Base-by-base conservation (phyloP, 2,113 vertebrate genomes). In the Erinaceus europaeus region DNA sequence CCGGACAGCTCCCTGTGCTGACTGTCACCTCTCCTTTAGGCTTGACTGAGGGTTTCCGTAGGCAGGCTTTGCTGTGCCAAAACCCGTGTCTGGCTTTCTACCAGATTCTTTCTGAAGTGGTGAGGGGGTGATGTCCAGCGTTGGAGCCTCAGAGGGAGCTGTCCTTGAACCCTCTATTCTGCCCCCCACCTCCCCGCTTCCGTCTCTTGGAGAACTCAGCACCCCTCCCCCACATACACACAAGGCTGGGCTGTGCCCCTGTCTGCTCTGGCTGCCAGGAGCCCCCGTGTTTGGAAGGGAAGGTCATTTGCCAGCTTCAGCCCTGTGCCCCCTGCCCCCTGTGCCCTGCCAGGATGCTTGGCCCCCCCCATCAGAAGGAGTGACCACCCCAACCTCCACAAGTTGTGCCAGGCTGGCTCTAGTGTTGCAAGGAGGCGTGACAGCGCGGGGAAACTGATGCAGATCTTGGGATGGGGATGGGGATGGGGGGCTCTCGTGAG, bases 401-500 rank as follows among this genome's bases (percentile, higher is more conserved):
- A 81, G 42, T 74, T 7, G 36, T 59, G 59, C 68, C 48, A 77
- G n/a, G 13, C n/a, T 76, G 87, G 85, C 61, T 61, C 71, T 85
- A 85, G 59, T 94, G 92, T 90, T 75, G 44, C 67, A 72, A 81
- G 61, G 42, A 64, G 62, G 59, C 67, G 12, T 0, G 10, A 50
- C 40, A 53, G 38, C 44, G 81, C 25, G 12, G 89, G 86, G 94
- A 94, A 93, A 94, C 91, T 68, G 92, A 95, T 89, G 91, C 81
- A n/a, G n/a, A n/a, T n/a, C n/a, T n/a, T n/a, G n/a, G n/a, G n/a
- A n/a, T n/a, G n/a, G n/a, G n/a, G n/a, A n/a, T n/a, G n/a, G n/a
- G n/a, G n/a, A n/a, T n/a, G n/a, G n/a, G n/a, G n/a, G n/a, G n/a
- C n/a, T n/a, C n/a, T n/a, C n/a, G n/a, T n/a, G n/a, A n/a, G n/a